A percentile compares a stretch with the other conserved stretches of the same genome.
phyloP scores from a whole-genome alignment of 2,797 vertebrate genomes.

The Rhinella marina region DNA sequence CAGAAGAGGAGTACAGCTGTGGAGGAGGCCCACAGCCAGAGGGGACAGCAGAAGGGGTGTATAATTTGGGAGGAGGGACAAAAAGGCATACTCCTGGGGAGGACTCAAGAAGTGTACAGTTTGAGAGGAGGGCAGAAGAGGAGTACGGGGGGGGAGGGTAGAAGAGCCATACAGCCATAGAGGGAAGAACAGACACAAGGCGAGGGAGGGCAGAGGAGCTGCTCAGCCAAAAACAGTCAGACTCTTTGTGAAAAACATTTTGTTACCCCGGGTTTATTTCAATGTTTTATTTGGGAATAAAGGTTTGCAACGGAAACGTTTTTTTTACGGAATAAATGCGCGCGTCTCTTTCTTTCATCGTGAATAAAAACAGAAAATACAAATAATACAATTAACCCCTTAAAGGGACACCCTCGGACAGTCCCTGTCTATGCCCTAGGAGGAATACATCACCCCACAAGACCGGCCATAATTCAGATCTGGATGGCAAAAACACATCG shows the following conservation, averaged over 20 bases:
- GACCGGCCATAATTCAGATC: no score
- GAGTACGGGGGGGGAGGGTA: not conserved
- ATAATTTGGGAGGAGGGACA: no score
- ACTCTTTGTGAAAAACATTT: not conserved
- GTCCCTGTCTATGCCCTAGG: no score
- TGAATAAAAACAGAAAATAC: no score
- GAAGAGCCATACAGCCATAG: not conserved
- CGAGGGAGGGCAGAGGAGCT: not conserved
- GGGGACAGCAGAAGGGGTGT: no score
- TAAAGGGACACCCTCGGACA: no score
- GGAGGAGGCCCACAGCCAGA: not conserved
- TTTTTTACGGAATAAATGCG: constrained; percentile 17
- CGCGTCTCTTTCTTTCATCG: not conserved
- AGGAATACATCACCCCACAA: no score
- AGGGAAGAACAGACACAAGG: not conserved
- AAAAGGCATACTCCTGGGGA: no score
- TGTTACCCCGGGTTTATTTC: not conserved
- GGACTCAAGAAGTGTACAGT: no score
- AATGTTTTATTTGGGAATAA: constrained; percentile 40
- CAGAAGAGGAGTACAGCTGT: not conserved
- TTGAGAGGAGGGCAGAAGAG: no score
- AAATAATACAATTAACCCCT: no score
- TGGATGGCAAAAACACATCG: no score
- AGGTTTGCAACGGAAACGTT: not conserved
- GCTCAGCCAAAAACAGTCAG: not conserved